Evolutionary conservation across 1,140 invertebrate genomes (phyloP).

Genomic region (Calephelis virginiensis): DNA sequence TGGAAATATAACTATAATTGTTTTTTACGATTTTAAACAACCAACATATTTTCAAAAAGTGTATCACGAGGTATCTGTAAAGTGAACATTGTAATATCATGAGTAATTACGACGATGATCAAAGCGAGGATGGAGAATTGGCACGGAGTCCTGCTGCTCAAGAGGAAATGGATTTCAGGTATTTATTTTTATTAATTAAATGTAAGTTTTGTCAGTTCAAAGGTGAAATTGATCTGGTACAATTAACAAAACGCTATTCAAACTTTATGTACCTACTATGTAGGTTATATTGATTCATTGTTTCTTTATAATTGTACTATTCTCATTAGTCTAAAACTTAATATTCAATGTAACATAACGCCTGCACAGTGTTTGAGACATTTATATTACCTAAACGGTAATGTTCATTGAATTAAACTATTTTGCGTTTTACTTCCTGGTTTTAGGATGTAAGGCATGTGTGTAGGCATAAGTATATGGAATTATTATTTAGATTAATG

Average conservation of each 20-base stretch:
- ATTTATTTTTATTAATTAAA: constrained; percentile 32
- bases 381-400: too few relatives aligned
- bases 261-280: neutral
- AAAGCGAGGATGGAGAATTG: constrained; percentile 87
- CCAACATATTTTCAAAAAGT: constrained; percentile 15
- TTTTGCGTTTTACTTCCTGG: too few relatives aligned
- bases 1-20: too few relatives aligned
- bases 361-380: too few relatives aligned
- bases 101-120: constrained; percentile 82
- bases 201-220: neutral
- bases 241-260: neutral
- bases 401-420: too few relatives aligned
- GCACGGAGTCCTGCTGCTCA: constrained; percentile 83
- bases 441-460: too few relatives aligned
- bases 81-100: constrained; percentile 47
- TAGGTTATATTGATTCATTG: constrained; percentile 35
- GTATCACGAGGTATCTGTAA: constrained; percentile 10
- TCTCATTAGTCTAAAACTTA: too few relatives aligned
- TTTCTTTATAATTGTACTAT: constrained; percentile 5
- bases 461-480: too few relatives aligned
- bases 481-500: too few relatives aligned
- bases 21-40: neutral
- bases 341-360: too few relatives aligned
- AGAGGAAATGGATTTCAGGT: constrained; percentile 83
- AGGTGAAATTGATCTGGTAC: neutral